Evolutionary conservation across 2,797 vertebrate genomes (phyloP), one percentile per base, ranked within the genome.

Genomic region (Brachyalestes nurse): DNA sequence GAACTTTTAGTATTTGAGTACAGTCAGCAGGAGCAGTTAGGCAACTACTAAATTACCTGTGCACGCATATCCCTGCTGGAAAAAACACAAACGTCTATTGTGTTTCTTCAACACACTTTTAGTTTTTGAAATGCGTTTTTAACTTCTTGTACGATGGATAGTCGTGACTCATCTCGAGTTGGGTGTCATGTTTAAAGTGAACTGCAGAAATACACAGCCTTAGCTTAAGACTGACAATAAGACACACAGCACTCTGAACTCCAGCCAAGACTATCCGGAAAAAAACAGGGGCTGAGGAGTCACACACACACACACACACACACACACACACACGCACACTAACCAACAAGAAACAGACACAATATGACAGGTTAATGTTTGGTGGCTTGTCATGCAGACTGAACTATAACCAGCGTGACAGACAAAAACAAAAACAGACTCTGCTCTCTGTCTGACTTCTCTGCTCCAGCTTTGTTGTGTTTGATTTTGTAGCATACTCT

Each of bases 161-260:
- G 23, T 21, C 45, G 38, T 65, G 66, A 75, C 75, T 76, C 77
- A 79, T 76, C 66, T 65, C 10, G 42, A 40, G 65, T 4, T 74
- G 42, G 53, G 70, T 73, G 66, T 80, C 61, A 83, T 57, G 62
- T 70, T 84, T 42, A 77, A 70, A 73, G 67, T 58, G 65, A 74
- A 71, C 51, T 57, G 55, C 13, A 64, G 77, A 71, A 70, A 71
- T 75, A 82, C 60, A 71, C 70, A 80, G 67, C 66, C 25, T n/a
- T 49, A 82, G 64, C 45, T 74, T 67, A 72, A 72, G 40, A 17
- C 74, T 75, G 75, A 83, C 76, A 79, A 61, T n/a, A 42, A 49
- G 55, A 78, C 75, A 70, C 64, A 71, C 62, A 80, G 19, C 42
- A 16, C 45, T 25, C 60, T 79, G 69, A 73, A 57, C 16, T 79